Evolutionary conservation across 2,113 vertebrate genomes (phyloP).

Genomic region (Tyrannus savana): DNA sequence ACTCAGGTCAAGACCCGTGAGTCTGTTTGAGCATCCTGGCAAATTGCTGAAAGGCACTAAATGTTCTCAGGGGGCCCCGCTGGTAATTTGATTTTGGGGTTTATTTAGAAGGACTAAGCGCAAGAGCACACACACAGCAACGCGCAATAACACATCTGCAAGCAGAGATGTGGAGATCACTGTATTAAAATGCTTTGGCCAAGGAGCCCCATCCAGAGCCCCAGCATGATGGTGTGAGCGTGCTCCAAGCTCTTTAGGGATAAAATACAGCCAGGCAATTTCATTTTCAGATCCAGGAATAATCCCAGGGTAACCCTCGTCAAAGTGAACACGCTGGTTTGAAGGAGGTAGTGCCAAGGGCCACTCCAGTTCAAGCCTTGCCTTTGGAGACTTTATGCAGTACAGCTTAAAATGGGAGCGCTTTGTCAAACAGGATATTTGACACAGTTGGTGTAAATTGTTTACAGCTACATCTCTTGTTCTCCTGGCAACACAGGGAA

Average conservation of each 20-base stretch:
- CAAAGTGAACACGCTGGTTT: background rate
- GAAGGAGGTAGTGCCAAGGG: background rate
- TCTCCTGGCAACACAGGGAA: background rate
- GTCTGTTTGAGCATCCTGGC: background rate
- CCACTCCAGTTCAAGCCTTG: background rate
- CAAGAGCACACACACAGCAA: background rate
- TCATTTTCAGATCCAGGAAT: background rate
- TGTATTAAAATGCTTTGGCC: background rate
- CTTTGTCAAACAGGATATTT: slow-evolving; percentile 1
- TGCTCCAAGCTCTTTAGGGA: background rate
- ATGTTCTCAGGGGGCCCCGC: background rate
- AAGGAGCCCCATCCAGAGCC: background rate
- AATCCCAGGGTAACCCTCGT: background rate
- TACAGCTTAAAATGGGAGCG: background rate
- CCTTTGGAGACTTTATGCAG: background rate
- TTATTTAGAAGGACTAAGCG: background rate
- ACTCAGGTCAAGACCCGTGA: accelerated
- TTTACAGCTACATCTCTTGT: background rate
- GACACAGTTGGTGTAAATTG: background rate
- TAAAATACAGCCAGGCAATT: background rate
- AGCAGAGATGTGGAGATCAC: accelerated
- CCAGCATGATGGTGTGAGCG: background rate
- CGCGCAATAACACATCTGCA: background rate
- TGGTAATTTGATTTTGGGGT: background rate
- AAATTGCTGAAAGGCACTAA: background rate